Percentiles rank a stretch among this genome's conserved stretches.
These are phyloP conservation scores for Oncorhynchus kisutch DNA, from an alignment of 2,113 vertebrate genomes.

Conservation along the genomic window DNA sequence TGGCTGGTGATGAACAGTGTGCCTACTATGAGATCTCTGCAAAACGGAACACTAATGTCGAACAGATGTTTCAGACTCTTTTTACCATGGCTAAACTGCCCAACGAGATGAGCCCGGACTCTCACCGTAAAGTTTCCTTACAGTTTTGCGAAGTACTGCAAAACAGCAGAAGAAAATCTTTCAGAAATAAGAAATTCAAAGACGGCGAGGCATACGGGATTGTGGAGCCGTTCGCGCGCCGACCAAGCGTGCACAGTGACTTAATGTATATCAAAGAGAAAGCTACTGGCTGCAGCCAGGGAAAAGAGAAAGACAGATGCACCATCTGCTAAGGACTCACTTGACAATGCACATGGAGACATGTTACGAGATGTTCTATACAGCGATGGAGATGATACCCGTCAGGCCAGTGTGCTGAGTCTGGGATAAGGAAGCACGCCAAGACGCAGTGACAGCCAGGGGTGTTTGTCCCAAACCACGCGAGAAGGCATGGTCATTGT, in stretches of 20 bases:
- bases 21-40: slow-evolving; percentile 96
- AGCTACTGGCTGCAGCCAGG: slow-evolving; percentile 78
- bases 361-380: not conserved
- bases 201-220: slow-evolving; percentile 89
- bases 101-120: slow-evolving; percentile 93
- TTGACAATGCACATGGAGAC: not conserved
- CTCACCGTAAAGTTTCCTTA: slow-evolving; percentile 90
- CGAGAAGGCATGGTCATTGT: no score
- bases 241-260: slow-evolving; percentile 97
- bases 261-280: slow-evolving; percentile 96
- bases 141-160: slow-evolving; percentile 88
- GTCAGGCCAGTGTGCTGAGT: not conserved
- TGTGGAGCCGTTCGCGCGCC: slow-evolving; percentile 88
- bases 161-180: slow-evolving; percentile 72
- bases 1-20: slow-evolving; percentile 82
- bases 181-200: slow-evolving; percentile 83
- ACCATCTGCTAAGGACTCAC: slow-evolving; percentile 83
- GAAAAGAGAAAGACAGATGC: slow-evolving; percentile 89
- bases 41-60: slow-evolving; percentile 92
- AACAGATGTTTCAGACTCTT: slow-evolving; percentile 94
- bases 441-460: no score
- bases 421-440: not conserved
- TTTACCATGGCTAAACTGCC: slow-evolving; percentile 94
- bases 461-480: no score
- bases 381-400: no score